Evolutionary conservation across 2,797 vertebrate genomes (phyloP).

Genomic region (Pseudochaenichthys georgianus): DNA sequence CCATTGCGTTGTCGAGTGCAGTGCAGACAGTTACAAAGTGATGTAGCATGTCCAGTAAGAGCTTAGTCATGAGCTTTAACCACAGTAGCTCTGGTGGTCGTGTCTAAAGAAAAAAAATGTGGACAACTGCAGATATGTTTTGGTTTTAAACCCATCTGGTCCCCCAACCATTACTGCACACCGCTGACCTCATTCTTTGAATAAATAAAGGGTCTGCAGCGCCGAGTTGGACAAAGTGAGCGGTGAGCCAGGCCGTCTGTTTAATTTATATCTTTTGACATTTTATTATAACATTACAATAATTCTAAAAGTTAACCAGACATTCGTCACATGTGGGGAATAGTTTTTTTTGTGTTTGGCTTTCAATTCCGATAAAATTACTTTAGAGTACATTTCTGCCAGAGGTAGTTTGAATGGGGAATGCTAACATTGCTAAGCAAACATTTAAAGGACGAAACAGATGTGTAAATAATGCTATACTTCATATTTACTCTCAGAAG

Average conservation of each 20-base stretch:
- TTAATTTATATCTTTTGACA: constrained; percentile 38
- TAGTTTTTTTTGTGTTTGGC: constrained; percentile 31
- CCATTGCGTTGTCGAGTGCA: constrained; percentile 67
- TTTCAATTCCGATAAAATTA: constrained; percentile 31
- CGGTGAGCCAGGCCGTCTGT: background rate
- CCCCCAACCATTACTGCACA: constrained; percentile 52
- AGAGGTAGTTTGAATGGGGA: constrained; percentile 3
- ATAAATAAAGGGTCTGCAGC: constrained; percentile 63
- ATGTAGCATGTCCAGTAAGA: constrained; percentile 70
- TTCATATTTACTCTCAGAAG: background rate
- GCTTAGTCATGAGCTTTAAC: constrained; percentile 81
- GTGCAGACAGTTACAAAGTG: constrained; percentile 68
- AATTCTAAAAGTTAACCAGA: constrained; percentile 22
- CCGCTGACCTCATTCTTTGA: constrained; percentile 69
- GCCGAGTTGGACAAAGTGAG: constrained; percentile 26
- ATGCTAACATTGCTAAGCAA: background rate
- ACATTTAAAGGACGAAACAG: background rate
- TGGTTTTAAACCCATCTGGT: constrained; percentile 66
- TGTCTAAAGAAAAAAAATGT: constrained; percentile 45
- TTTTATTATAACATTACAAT: constrained; percentile 28
- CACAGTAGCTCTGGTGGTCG: constrained; percentile 74
- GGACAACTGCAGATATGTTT: constrained; percentile 73
- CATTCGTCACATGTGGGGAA: constrained; percentile 12
- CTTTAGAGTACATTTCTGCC: constrained; percentile 5
- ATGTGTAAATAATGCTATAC: background rate